Evolutionary conservation across 1,140 invertebrate species (phyloP), one percentile per base, ranked within the genome.

Genomic region (Lutraria rhynchaena): DNA sequence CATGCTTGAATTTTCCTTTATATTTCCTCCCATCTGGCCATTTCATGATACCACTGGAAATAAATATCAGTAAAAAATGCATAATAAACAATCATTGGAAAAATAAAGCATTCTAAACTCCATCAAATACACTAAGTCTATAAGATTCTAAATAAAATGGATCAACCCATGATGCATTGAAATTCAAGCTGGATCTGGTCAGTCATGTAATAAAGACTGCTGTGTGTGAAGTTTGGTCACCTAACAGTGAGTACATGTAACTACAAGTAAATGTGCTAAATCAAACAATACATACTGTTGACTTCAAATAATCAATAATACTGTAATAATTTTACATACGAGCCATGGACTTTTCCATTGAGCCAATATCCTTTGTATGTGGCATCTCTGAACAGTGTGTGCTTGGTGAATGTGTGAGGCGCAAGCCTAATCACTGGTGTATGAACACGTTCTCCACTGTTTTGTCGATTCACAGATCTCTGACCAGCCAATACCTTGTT

Each of bases 21-120:
- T 97, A 97, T 57, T 94, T 92, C 83, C 94, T 95, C 1, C 96
- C 96, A 93, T 98, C 96, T 5, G 94, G 91, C 96, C 96, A 98
- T 88, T 95, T 94, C 37, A 98, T 89, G 91, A 95, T 95, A 3
- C 97, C 97, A 85, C 91, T 92, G 81, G 5, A 37, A 87, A 87
- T 61, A 61, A 61, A 46, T 35, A 35, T 58, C 3, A 53, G 19
- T 3, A 53, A n/a, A n/a, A n/a, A n/a, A n/a, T n/a, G n/a, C n/a
- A n/a, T n/a, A n/a, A n/a, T n/a, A 55, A n/a, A 27, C 17, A 78
- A n/a, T n/a, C n/a, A n/a, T n/a, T n/a, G n/a, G n/a, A n/a, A n/a
- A 49, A 49, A 67, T 17, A 55, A 53, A 9, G 33, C 15, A 22
- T 11, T 49, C 46, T 49, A 49, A 49, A 49, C n/a, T 49, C n/a